Conservation (phyloP, 2,113 vertebrate genomes). For the Cettia cetti region DNA sequence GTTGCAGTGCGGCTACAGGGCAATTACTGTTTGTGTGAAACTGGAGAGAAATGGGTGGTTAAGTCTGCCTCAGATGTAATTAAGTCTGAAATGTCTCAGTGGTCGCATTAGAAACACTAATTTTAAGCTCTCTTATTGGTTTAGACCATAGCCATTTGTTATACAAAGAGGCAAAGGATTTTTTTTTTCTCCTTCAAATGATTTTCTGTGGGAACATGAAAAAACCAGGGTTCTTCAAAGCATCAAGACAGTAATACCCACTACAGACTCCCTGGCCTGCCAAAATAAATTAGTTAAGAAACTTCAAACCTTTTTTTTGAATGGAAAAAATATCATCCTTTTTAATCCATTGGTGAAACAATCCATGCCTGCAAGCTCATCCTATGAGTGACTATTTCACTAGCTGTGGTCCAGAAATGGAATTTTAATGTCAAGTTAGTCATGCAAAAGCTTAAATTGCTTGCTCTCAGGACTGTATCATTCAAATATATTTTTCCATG, state of each 20-base stretch:
- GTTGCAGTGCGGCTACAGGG: not conserved
- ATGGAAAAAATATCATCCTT: not conserved
- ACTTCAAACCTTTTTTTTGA: not conserved
- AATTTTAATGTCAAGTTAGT: not conserved
- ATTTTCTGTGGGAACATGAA: not conserved
- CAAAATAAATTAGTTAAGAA: constrained; percentile 20
- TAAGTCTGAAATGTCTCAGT: constrained; percentile 52
- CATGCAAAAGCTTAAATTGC: not conserved
- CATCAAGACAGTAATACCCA: not conserved
- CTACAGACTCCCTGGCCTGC: not conserved
- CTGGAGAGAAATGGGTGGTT: constrained; percentile 42
- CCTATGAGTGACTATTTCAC: not conserved
- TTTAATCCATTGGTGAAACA: not conserved
- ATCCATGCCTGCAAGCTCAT: not conserved
- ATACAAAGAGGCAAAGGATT: not conserved
- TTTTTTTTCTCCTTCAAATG: not conserved
- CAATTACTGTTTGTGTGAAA: constrained; percentile 43
- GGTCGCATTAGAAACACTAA: constrained; percentile 42
- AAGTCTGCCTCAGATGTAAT: constrained; percentile 39
- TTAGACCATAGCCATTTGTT: constrained; percentile 12
- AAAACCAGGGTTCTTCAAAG: not conserved
- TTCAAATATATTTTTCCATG: not conserved
- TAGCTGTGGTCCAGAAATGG: not conserved
- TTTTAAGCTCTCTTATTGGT: constrained; percentile 12
- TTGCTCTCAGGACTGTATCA: not conserved